Evolutionary conservation across 1,140 invertebrate genomes (phyloP).

Genomic region (Drosophila murphyi): DNA sequence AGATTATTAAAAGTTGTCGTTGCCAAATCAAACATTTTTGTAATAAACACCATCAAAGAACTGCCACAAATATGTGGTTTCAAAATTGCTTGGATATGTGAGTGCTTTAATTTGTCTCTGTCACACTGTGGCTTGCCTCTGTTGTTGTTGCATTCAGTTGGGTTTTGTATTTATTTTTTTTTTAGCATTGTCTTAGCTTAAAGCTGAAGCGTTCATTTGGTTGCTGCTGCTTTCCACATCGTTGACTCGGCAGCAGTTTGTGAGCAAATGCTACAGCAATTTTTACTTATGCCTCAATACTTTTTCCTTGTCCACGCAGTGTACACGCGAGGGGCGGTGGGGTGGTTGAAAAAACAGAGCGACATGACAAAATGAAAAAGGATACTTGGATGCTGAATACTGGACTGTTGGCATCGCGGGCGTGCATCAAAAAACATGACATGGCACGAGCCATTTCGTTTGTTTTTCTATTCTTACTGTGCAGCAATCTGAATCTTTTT

Average conservation of each 20-base stretch:
- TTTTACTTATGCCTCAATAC: constrained; percentile 81
- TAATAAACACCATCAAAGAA: no score
- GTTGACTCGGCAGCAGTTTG: constrained; percentile 47
- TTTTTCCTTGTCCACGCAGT: constrained; percentile 68
- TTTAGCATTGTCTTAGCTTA: constrained; percentile 66
- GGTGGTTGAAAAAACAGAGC: constrained; percentile 4
- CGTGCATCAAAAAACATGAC: constrained; percentile 79
- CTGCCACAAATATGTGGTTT: background rate
- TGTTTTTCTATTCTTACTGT: constrained; percentile 75
- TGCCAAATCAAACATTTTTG: no score
- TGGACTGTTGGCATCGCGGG: constrained; percentile 50
- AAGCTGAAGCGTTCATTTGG: constrained; percentile 44
- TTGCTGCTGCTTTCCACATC: constrained; percentile 35
- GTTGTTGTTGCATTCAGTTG: constrained; percentile 22
- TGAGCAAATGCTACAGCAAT: constrained; percentile 73
- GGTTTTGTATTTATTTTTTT: constrained; percentile 56
- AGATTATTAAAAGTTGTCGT: no score
- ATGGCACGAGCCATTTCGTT: constrained; percentile 80
- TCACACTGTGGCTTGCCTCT: constrained; percentile 5
- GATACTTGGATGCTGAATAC: constrained; percentile 42
- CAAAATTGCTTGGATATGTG: background rate
- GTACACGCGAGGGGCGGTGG: background rate
- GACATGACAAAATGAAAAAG: constrained; percentile 64
- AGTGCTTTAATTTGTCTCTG: background rate
- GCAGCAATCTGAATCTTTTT: constrained; percentile 8